Evolutionary conservation across 2,113 vertebrate species (phyloP).

Genomic region (Saimiri boliviensis): DNA sequence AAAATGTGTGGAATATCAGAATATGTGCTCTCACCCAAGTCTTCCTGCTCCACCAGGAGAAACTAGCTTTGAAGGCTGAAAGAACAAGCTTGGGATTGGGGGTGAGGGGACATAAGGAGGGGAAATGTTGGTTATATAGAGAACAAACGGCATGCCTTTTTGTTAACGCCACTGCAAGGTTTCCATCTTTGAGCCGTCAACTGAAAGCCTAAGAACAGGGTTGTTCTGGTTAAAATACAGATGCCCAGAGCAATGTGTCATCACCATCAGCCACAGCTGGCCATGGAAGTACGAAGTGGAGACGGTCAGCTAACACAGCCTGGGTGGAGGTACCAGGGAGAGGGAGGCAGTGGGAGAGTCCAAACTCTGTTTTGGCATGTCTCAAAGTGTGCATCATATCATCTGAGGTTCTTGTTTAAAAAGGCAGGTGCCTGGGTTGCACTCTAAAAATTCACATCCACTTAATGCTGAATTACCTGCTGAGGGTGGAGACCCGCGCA

Average conservation of each 20-base stretch:
- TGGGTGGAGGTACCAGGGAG: too few relatives aligned
- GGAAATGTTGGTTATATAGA: fast-evolving
- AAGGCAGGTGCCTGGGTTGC: background rate
- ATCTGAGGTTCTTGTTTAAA: background rate
- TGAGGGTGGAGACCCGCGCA: background rate
- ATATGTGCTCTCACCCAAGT: background rate
- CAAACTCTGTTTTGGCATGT: background rate
- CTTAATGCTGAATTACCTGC: background rate
- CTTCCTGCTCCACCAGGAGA: background rate
- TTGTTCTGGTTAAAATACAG: background rate
- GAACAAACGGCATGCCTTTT: fast-evolving
- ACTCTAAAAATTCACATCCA: background rate
- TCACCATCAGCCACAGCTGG: background rate
- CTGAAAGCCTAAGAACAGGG: background rate
- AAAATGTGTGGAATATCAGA: background rate
- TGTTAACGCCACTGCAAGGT: background rate
- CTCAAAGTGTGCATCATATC: background rate
- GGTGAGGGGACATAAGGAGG: background rate
- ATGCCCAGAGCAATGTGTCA: background rate
- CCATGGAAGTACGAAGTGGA: background rate
- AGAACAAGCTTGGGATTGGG: background rate
- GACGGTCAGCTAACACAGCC: fast-evolving
- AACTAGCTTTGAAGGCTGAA: background rate
- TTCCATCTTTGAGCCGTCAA: background rate
- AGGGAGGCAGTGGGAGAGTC: background rate